These are phyloP conservation scores for Limnephilus lunatus DNA, from an alignment of 2,888 invertebrate species.

Conservation along the genomic window DNA sequence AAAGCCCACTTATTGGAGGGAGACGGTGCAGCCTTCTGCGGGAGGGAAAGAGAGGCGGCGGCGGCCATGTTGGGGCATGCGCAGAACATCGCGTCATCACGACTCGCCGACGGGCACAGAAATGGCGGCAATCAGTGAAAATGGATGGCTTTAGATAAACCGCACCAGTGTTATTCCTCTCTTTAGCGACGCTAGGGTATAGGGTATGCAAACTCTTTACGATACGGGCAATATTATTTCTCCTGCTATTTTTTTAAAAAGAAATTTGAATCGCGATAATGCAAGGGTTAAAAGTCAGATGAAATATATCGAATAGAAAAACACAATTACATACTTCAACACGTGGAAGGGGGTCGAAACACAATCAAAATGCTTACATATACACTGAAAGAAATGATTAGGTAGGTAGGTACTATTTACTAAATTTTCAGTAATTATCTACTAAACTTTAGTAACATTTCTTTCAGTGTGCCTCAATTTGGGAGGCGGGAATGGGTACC, in stretches of 20 bases:
- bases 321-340: neutral
- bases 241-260: neutral
- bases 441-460: too few species aligned
- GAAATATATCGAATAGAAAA: neutral
- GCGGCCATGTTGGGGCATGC: constrained; percentile 54
- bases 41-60: constrained; percentile 48
- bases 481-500: too few species aligned
- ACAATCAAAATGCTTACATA: neutral
- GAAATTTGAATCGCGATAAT: neutral
- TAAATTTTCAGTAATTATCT: too few species aligned
- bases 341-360: neutral
- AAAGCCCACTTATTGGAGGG: constrained; percentile 56
- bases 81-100: constrained; percentile 49
- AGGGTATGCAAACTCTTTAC: constrained; percentile 23
- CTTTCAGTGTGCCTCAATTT: too few species aligned
- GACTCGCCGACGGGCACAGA: constrained; percentile 59
- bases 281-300: neutral
- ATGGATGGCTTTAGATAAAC: constrained; percentile 48
- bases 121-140: constrained; percentile 60
- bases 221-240: neutral
- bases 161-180: constrained; percentile 18
- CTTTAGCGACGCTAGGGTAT: constrained; percentile 32
- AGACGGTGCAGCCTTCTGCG: constrained; percentile 19
- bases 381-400: too few species aligned
- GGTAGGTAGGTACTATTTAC: too few species aligned